A percentile compares a stretch with the other conserved stretches of the same genome.
These are phyloP conservation scores for Atethmia centrago DNA, from an alignment of 2,888 invertebrate genomes.

Conservation along the genomic window DNA sequence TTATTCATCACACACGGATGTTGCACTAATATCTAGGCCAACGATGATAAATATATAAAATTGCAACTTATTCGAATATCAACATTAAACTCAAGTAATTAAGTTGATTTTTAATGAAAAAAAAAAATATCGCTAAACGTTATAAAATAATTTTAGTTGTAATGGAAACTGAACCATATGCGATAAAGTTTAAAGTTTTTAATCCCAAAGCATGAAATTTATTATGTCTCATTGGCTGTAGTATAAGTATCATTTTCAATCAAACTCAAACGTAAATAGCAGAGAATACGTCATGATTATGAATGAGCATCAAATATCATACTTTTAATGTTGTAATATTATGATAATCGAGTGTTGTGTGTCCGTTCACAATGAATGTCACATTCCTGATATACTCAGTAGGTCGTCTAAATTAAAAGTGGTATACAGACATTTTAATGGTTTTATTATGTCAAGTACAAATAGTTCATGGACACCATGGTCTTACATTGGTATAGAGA, in stretches of 20 bases:
- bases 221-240: too few species aligned
- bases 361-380: constrained; percentile 2
- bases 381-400: constrained; percentile 11
- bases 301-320: not conserved
- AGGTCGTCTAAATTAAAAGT: not conserved
- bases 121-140: too few species aligned
- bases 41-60: too few species aligned
- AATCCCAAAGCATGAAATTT: too few species aligned
- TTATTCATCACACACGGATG: not conserved
- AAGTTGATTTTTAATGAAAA: too few species aligned
- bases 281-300: not conserved
- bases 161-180: too few species aligned
- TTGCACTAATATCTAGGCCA: not conserved
- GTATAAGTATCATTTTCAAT: constrained; percentile 12
- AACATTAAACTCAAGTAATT: too few species aligned
- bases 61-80: too few species aligned
- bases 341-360: not conserved
- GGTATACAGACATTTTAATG: not conserved
- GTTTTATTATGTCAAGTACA: not conserved
- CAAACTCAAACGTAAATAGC: constrained; percentile 23
- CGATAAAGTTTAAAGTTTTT: too few species aligned
- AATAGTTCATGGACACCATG: not conserved
- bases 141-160: too few species aligned
- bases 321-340: constrained; percentile 8
- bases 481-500: too few species aligned